phyloP scores from a whole-genome alignment of 2,797 vertebrate species.

The Sebastes nivosus region DNA sequence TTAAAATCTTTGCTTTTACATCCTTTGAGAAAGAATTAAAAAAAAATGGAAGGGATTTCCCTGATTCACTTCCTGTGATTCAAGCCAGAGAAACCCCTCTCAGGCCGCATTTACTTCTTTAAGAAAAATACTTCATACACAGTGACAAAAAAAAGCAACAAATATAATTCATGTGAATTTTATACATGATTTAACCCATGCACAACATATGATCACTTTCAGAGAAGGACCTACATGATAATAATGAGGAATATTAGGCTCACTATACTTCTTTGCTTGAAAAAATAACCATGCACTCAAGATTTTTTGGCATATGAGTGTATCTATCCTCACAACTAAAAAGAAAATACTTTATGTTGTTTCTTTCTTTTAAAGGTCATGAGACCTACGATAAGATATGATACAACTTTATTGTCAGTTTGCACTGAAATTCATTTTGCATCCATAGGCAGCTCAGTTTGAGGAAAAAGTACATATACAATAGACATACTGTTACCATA shows the following conservation, averaged over 20 bases:
- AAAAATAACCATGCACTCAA: not conserved
- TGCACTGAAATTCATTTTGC: no score
- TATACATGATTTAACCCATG: not conserved
- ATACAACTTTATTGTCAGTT: no score
- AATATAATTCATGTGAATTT: not conserved
- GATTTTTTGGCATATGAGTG: not conserved
- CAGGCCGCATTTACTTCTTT: slow-evolving; percentile 36
- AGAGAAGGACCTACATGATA: not conserved
- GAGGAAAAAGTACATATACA: no score
- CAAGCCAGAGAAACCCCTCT: slow-evolving; percentile 64
- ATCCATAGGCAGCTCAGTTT: no score
- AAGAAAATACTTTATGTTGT: no score
- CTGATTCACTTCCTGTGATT: slow-evolving; percentile 81
- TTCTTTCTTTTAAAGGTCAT: no score
- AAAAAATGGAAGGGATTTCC: slow-evolving; percentile 73
- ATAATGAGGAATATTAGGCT: not conserved
- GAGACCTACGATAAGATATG: no score
- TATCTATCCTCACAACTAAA: not conserved
- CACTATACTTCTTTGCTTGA: not conserved
- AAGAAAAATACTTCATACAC: slow-evolving; percentile 22
- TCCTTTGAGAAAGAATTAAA: slow-evolving; percentile 53
- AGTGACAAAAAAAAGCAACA: not conserved
- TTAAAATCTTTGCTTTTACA: slow-evolving; percentile 24
- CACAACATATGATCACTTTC: not conserved
- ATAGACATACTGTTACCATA: no score